A percentile compares a stretch with the other conserved stretches of the same genome.
phyloP scores from a whole-genome alignment of 1,140 invertebrate genomes.

The Tetragonula clypearis region DNA sequence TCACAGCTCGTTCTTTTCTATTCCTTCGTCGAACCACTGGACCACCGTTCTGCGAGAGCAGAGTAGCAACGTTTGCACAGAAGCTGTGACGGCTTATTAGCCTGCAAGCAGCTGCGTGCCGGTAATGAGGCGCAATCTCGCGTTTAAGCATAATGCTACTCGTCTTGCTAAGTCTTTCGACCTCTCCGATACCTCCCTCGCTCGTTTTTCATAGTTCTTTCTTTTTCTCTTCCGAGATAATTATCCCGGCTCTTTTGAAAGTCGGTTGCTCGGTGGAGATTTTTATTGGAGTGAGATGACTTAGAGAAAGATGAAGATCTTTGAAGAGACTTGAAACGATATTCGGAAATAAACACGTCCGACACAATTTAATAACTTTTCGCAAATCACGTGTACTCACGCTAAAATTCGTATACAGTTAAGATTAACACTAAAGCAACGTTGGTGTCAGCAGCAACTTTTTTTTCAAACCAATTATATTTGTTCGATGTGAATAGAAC shows the following conservation, averaged over 20 bases:
- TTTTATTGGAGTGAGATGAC: not conserved
- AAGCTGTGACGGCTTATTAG: conserved; percentile 81
- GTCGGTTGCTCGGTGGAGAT: not conserved
- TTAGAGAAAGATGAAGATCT: not conserved
- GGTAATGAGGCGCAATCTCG: conserved; percentile 78
- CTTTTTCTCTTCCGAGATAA: not conserved
- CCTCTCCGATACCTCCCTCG: not conserved
- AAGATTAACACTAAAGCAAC: too few species aligned
- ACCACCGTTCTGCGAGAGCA: conserved; percentile 17
- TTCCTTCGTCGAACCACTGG: conserved; percentile 9
- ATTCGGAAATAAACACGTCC: too few species aligned
- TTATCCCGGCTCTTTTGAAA: not conserved
- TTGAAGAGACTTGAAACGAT: too few species aligned
- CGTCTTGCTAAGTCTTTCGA: conserved; percentile 15
- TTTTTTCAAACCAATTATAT: not conserved
- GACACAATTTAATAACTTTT: too few species aligned
- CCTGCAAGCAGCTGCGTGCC: conserved; percentile 78
- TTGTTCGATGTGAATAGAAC: too few species aligned
- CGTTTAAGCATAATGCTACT: conserved; percentile 74
- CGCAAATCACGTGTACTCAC: too few species aligned
- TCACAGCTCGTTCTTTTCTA: not conserved
- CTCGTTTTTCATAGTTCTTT: not conserved
- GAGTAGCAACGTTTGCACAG: conserved; percentile 70
- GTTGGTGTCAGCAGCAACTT: too few species aligned
- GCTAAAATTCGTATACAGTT: too few species aligned